phyloP scores from a whole-genome alignment of 2,888 invertebrate genomes.

The Leucozona laternaria region DNA sequence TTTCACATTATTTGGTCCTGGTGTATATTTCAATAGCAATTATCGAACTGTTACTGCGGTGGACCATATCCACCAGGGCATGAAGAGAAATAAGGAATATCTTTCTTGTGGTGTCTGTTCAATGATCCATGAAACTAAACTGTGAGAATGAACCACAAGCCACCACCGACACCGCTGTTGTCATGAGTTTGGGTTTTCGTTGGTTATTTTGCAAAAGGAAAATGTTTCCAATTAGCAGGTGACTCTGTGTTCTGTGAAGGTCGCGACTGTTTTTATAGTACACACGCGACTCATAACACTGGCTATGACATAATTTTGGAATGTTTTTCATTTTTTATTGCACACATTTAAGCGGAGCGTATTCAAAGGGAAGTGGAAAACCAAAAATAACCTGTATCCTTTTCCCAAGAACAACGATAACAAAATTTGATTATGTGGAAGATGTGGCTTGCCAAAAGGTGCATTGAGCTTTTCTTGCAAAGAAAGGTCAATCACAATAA shows the following conservation, averaged over 20 bases:
- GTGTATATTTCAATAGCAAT: slow-evolving; percentile 7
- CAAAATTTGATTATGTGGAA: background rate
- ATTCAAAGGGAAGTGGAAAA: background rate
- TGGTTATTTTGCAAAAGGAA: background rate
- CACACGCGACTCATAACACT: slow-evolving; percentile 6
- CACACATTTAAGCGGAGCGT: background rate
- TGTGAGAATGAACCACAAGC: background rate
- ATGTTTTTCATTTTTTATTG: background rate
- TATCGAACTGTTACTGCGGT: background rate
- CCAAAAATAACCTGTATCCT: background rate
- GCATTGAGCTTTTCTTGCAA: background rate
- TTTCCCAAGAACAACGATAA: background rate
- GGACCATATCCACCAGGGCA: background rate
- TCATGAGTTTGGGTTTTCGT: background rate
- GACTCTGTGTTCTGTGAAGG: slow-evolving; percentile 15
- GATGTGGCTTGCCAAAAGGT: background rate
- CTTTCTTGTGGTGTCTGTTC: slow-evolving; percentile 8
- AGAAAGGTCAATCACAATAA: background rate
- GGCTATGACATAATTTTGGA: slow-evolving; percentile 20
- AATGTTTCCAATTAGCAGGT: slow-evolving; percentile 31
- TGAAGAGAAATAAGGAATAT: background rate
- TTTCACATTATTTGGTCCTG: background rate
- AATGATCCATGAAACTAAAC: slow-evolving; percentile 19
- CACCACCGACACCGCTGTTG: background rate
- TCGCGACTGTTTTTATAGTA: background rate